Evolutionary conservation across 2,888 invertebrate genomes (phyloP), one percentile per base, ranked within the genome.

Genomic region (Microdon myrmicae): DNA sequence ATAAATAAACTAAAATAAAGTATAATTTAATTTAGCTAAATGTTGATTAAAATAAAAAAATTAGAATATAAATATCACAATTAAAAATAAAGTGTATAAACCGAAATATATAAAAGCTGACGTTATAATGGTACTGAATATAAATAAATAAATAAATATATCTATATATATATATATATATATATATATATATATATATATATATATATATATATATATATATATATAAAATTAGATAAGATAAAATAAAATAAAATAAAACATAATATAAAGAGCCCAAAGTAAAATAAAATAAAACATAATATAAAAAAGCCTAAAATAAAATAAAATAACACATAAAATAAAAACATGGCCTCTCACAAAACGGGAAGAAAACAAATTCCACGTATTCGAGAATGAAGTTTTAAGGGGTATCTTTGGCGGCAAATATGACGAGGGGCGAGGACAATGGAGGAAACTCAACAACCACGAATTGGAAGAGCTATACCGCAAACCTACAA

Each of bases 341-440:
- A 38, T 29, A 35, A 34, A 17, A 39, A 56, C 48, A 39, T 43
- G 55, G 35, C 49, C 49, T 28, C 29, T 32, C 25, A 34, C 38
- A 10, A 22, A 34, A 48, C 23, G 29, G 17, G 25, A 29, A 19
- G 16, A 20, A 19, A 17, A 17, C n/a, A 5, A 32, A 5, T 16
- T 14, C 8, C 17, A 16, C 8, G n/a, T 8, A 26, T 34, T 10
- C 35, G 3, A 25, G 9, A 12, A 37, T 3, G 22, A 16, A 28
- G n/a, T 17, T 38, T 25, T n/a, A n/a, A n/a, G 23, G n/a, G n/a
- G n/a, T n/a, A n/a, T n/a, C n/a, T n/a, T n/a, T n/a, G n/a, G n/a
- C n/a, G n/a, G n/a, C n/a, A n/a, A n/a, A n/a, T n/a, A n/a, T n/a
- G n/a, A n/a, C n/a, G n/a, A n/a, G n/a, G n/a, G n/a, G n/a, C n/a